phyloP scores from a whole-genome alignment of 2,888 invertebrate genomes.

The Drosophila paramelanica region DNA sequence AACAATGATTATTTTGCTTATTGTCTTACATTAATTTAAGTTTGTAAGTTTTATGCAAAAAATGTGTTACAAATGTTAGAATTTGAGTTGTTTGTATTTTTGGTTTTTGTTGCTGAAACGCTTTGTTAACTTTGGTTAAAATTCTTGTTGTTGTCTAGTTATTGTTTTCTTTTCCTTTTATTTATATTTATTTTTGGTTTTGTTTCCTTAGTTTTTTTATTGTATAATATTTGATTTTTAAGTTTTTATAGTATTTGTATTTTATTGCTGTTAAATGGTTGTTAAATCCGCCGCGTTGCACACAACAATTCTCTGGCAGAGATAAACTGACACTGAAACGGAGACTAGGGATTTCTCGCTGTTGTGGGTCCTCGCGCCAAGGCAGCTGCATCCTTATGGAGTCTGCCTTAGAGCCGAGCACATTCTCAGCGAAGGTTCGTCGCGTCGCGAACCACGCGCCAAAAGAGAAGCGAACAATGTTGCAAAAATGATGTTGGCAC shows the following conservation, averaged over 20 bases:
- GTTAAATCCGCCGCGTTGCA: conserved; percentile 77
- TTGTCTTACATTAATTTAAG: conserved; percentile 29
- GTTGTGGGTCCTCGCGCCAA: conserved; percentile 47
- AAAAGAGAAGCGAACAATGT: conserved; percentile 75
- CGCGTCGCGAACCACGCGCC: conserved; percentile 45
- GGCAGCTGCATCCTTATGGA: conserved; percentile 69
- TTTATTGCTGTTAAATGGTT: conserved; percentile 28
- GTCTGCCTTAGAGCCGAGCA: conserved; percentile 42
- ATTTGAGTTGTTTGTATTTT: conserved; percentile 23
- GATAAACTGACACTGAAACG: conserved; percentile 78
- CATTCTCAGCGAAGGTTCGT: conserved; percentile 29
- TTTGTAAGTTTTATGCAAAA: conserved; percentile 51
- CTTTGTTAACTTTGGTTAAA: conserved; percentile 76
- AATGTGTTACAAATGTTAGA: conserved; percentile 52
- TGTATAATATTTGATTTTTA: conserved; percentile 46
- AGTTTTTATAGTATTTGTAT: conserved; percentile 26
- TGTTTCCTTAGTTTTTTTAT: conserved; percentile 1
- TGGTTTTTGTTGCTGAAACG: conserved; percentile 73
- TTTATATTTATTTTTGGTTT: conserved; percentile 11
- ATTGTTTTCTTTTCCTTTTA: conserved; percentile 38
- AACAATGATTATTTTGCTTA: conserved; percentile 42
- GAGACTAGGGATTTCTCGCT: conserved; percentile 34
- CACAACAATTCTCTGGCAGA: conserved; percentile 80
- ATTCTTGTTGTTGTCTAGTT: conserved; percentile 68
- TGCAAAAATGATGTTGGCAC: conserved; percentile 52